Conservation (phyloP, 1,140 invertebrate species). For the Trachymyrmex cornetzi region DNA sequence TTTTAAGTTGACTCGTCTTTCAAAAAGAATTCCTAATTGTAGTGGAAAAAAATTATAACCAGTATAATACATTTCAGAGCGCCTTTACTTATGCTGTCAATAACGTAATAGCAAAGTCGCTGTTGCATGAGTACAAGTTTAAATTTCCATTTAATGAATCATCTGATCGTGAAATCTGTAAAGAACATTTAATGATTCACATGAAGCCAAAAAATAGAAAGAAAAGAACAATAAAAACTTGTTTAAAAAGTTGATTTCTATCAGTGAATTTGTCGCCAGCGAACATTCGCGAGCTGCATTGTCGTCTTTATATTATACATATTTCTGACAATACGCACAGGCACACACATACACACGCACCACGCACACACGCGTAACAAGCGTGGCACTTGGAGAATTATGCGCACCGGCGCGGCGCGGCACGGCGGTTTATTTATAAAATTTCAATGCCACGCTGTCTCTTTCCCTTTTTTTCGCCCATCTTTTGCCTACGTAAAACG, state of each 20-base stretch:
- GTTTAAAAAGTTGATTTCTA: neutral
- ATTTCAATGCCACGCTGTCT: conserved; percentile 50
- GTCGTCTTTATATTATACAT: neutral
- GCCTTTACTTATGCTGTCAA: neutral
- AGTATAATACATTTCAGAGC: neutral
- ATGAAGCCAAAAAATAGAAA: neutral
- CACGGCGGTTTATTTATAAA: conserved; percentile 48
- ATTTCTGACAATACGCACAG: conserved; percentile 36
- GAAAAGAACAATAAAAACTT: neutral
- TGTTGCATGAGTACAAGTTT: neutral
- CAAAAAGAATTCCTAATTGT: neutral
- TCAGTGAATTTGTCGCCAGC: neutral
- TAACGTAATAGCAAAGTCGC: neutral
- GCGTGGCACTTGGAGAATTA: conserved; percentile 27
- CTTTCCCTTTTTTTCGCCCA: neutral
- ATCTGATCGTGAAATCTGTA: neutral
- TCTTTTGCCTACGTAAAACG: neutral
- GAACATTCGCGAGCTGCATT: neutral
- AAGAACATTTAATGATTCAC: neutral
- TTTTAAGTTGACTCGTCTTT: neutral
- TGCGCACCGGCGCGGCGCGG: conserved; percentile 1
- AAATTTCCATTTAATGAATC: neutral
- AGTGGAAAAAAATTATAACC: neutral
- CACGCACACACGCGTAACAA: neutral
- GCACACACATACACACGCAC: neutral